These are phyloP conservation scores for Columba guinea DNA, from an alignment of 2,797 vertebrate genomes.

Conservation along the genomic window DNA sequence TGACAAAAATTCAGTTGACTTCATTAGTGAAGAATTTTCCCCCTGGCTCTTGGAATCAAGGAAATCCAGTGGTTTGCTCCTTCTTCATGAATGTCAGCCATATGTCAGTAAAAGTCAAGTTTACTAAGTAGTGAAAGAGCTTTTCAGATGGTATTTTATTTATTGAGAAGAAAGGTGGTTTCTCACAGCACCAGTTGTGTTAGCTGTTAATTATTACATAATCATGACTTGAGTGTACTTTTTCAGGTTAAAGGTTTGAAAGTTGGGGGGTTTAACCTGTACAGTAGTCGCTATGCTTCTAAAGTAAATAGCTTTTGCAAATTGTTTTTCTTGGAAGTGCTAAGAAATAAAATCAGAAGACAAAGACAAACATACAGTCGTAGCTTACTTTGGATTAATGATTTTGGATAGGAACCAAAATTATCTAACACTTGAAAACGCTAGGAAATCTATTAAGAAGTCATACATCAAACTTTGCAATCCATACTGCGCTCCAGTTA, in stretches of 20 bases:
- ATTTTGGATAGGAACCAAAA: constrained; percentile 16
- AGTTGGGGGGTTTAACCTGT: background rate
- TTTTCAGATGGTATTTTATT: background rate
- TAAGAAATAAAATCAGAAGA: background rate
- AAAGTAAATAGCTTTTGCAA: background rate
- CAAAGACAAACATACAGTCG: background rate
- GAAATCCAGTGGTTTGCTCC: background rate
- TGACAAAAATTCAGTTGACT: background rate
- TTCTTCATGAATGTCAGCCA: background rate
- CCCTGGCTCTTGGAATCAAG: background rate
- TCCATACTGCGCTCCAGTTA: background rate
- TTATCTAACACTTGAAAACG: background rate
- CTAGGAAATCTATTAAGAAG: background rate
- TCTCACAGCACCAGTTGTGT: background rate
- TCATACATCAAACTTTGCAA: background rate
- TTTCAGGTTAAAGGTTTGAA: background rate
- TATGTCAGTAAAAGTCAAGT: background rate
- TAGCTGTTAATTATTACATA: background rate
- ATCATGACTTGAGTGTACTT: background rate
- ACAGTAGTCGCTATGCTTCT: background rate
- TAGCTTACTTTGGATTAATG: constrained; percentile 7
- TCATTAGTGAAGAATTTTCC: background rate
- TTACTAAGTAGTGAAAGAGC: background rate
- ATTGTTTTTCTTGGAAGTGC: background rate
- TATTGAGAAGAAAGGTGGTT: background rate